These are phyloP conservation scores for Leptocoma aspasia DNA, from an alignment of 2,113 vertebrate species.

Conservation along the genomic window DNA sequence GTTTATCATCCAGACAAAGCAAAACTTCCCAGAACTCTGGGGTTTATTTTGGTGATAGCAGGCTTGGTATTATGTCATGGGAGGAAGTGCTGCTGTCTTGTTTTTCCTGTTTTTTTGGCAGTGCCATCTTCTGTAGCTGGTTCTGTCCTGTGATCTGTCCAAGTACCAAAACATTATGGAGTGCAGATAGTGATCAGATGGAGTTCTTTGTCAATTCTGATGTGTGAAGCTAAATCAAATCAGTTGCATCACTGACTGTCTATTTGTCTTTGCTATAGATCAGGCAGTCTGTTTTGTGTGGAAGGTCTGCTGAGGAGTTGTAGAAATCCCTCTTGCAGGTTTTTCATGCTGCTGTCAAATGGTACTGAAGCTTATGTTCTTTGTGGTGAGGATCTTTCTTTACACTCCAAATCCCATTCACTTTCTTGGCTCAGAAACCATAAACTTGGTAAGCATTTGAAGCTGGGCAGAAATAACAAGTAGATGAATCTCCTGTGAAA, in stretches of 20 bases:
- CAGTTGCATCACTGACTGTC: neutral
- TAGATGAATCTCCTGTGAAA: neutral
- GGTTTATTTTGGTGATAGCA: neutral
- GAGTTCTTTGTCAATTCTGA: neutral
- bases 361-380: neutral
- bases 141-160: neutral
- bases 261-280: neutral
- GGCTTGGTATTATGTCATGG: neutral
- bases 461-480: neutral
- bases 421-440: neutral
- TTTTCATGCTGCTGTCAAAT: neutral
- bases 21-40: neutral
- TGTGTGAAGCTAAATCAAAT: neutral
- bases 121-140: neutral
- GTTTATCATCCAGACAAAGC: constrained; percentile 13
- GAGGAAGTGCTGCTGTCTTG: constrained; percentile 8
- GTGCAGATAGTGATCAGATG: neutral
- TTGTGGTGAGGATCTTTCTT: neutral
- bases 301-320: neutral
- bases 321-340: neutral
- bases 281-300: neutral
- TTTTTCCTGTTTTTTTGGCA: constrained; percentile 31
- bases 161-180: neutral
- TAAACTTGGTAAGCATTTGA: neutral
- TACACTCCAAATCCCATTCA: neutral